Evolutionary conservation across 1,140 invertebrate species (phyloP).

Genomic region (Ips typographus): DNA sequence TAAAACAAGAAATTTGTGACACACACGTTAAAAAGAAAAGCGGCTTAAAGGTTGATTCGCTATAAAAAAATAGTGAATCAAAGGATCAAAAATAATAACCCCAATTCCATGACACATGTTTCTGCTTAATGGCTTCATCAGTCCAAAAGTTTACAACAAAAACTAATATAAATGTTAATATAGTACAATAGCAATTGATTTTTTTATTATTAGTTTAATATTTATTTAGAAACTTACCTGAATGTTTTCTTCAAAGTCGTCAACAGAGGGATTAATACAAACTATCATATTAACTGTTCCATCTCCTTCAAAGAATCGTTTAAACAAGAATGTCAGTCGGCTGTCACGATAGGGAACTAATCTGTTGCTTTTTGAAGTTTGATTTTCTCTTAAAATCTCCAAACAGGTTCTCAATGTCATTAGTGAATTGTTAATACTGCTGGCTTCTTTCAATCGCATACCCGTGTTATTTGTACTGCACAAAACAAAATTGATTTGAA

Average conservation of each 20-base stretch:
- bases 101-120: no score
- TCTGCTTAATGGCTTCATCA: no score
- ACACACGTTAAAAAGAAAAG: no score
- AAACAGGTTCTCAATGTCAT: slow-evolving; percentile 85
- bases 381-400: slow-evolving; percentile 90
- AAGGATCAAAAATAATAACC: no score
- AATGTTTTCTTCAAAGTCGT: slow-evolving; percentile 95
- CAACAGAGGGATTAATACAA: slow-evolving; percentile 89
- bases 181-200: neutral
- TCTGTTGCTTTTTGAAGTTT: slow-evolving; percentile 63
- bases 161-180: neutral
- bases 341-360: slow-evolving; percentile 94
- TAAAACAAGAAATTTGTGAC: no score
- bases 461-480: slow-evolving; percentile 32
- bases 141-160: no score
- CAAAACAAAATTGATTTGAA: neutral
- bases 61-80: no score
- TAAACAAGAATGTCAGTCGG: slow-evolving; percentile 95
- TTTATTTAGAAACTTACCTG: slow-evolving; percentile 64
- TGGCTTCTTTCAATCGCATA: slow-evolving; percentile 55
- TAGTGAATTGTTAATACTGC: slow-evolving; percentile 85
- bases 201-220: slow-evolving; percentile 59
- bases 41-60: no score
- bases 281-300: slow-evolving; percentile 96
- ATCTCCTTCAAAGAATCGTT: slow-evolving; percentile 97